These are phyloP conservation scores for Drosophila varians DNA, from an alignment of 1,140 invertebrate species.

Conservation along the genomic window DNA sequence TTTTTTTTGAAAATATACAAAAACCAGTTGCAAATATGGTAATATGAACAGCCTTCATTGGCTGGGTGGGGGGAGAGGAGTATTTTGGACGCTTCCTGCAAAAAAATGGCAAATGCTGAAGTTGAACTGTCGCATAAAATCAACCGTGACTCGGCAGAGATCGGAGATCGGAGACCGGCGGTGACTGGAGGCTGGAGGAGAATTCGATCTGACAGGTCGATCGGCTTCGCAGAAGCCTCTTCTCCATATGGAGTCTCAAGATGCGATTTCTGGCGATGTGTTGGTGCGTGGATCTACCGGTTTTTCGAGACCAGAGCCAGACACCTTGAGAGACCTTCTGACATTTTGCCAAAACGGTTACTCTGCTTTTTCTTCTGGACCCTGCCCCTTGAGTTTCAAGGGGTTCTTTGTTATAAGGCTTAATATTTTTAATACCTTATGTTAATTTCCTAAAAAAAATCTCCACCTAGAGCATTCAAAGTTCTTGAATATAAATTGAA, in stretches of 20 bases:
- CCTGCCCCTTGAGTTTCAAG: background rate
- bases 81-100: slow-evolving; percentile 32
- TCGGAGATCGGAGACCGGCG: too few relatives aligned
- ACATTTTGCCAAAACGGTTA: slow-evolving; percentile 41
- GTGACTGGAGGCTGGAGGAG: background rate
- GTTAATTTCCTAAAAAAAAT: background rate
- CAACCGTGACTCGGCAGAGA: background rate
- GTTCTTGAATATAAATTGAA: background rate
- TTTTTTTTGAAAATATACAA: slow-evolving; percentile 10
- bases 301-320: slow-evolving; percentile 49
- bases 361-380: slow-evolving; percentile 12
- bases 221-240: slow-evolving; percentile 40
- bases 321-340: slow-evolving; percentile 63
- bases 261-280: background rate
- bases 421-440: too few relatives aligned
- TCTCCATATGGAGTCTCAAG: slow-evolving; percentile 8
- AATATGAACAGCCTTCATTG: slow-evolving; percentile 57
- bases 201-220: slow-evolving; percentile 15
- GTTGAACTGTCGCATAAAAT: slow-evolving; percentile 58
- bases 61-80: background rate
- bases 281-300: slow-evolving; percentile 51
- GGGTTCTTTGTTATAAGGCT: background rate
- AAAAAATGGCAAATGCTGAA: slow-evolving; percentile 61
- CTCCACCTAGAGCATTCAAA: slow-evolving; percentile 17
- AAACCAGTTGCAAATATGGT: slow-evolving; percentile 59